Conservation (phyloP, 2,797 vertebrate species). For the Enteromius thamalakanensis region DNA sequence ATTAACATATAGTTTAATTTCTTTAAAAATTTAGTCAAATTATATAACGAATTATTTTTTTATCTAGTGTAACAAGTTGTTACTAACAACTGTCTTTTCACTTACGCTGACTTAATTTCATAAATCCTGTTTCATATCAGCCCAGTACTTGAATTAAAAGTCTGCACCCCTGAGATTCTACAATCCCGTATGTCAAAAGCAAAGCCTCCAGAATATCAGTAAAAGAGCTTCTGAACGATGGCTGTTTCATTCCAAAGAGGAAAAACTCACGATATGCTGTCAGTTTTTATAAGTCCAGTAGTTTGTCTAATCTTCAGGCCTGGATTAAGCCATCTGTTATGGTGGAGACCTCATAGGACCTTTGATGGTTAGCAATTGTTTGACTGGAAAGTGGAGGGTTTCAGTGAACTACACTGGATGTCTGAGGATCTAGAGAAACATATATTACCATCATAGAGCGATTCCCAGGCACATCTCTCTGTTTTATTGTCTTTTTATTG, state of each 20-base stretch:
- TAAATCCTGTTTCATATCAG: background rate
- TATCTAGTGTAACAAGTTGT: too few relatives aligned
- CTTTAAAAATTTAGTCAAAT: background rate
- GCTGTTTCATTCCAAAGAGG: conserved; percentile 5
- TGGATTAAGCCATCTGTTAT: conserved; percentile 39
- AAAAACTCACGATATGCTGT: conserved; percentile 37
- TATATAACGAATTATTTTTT: background rate
- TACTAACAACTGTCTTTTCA: background rate
- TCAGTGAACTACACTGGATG: conserved; percentile 13
- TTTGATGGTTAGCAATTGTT: conserved; percentile 54
- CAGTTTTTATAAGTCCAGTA: conserved; percentile 28
- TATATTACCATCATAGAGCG: conserved; percentile 45
- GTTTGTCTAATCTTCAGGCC: conserved; percentile 33
- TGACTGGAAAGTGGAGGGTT: conserved; percentile 45
- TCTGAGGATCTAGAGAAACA: conserved; percentile 44
- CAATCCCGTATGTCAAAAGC: conserved; percentile 17
- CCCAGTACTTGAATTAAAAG: background rate
- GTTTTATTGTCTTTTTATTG: conserved; percentile 60
- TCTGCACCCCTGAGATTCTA: background rate
- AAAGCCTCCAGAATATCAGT: conserved; percentile 7
- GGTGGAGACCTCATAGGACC: conserved; percentile 42
- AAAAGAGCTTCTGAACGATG: conserved; percentile 26
- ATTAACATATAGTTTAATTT: background rate
- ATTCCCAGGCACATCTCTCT: conserved; percentile 50
- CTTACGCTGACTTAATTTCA: background rate